Evolutionary conservation across 2,888 invertebrate species (phyloP).

Genomic region (Gymnocheta viridis): DNA sequence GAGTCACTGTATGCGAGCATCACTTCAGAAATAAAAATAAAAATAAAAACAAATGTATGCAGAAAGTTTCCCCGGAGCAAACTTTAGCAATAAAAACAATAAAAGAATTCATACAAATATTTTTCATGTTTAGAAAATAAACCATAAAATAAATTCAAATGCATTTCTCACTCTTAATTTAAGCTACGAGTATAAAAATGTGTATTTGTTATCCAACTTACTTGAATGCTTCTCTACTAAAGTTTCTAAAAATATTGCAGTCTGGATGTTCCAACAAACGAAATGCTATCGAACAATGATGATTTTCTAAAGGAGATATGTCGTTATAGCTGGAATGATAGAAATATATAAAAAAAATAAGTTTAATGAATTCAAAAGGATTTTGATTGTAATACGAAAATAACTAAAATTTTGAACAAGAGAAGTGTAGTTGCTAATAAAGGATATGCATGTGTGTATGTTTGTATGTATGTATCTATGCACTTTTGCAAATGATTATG

Average conservation of each 20-base stretch:
- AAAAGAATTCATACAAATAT: conserved; percentile 32
- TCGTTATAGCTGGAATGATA: conserved; percentile 86
- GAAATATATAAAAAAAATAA: conserved; percentile 8
- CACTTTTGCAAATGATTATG: too few species aligned
- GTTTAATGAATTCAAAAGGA: background rate
- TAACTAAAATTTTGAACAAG: background rate
- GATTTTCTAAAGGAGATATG: conserved; percentile 92
- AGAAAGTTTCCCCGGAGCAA: conserved; percentile 21
- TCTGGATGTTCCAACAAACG: conserved; percentile 90
- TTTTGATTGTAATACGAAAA: background rate
- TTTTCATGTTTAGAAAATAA: conserved; percentile 22
- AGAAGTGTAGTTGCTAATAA: background rate
- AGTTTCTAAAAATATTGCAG: conserved; percentile 89
- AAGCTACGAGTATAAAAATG: conserved; percentile 5
- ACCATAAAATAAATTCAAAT: conserved; percentile 21
- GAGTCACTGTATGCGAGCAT: conserved; percentile 3
- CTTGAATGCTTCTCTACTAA: conserved; percentile 85
- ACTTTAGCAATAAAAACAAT: conserved; percentile 14
- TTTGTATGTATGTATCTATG: too few species aligned
- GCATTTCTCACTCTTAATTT: conserved; percentile 4
- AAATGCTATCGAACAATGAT: conserved; percentile 93
- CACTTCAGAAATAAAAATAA: background rate
- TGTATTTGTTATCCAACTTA: conserved; percentile 74
- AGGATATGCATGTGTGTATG: background rate
- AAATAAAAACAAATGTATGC: background rate